These are phyloP conservation scores for Dascillus cervinus DNA, from an alignment of 2,888 invertebrate species.

Conservation along the genomic window DNA sequence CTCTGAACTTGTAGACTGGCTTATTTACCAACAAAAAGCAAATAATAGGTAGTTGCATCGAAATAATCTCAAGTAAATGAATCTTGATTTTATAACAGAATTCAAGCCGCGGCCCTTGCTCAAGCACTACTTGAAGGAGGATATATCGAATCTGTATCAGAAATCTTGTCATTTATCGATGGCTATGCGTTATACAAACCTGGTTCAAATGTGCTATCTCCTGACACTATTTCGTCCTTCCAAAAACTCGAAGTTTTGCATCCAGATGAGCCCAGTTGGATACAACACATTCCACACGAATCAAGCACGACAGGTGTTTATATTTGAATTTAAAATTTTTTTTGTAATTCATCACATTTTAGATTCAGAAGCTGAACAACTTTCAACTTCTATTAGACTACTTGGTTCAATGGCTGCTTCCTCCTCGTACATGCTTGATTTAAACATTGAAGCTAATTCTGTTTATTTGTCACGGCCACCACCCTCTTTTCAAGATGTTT, in stretches of 20 bases:
- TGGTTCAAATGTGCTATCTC: conserved; percentile 28
- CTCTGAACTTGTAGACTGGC: conserved; percentile 76
- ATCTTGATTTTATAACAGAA: conserved; percentile 39
- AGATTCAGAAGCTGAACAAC: conserved; percentile 43
- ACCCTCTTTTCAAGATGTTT: conserved; percentile 21
- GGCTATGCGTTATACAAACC: conserved; percentile 44
- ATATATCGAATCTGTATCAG: conserved; percentile 60
- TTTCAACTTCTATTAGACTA: conserved; percentile 34
- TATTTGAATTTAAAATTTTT: conserved; percentile 8
- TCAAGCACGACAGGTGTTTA: conserved; percentile 39
- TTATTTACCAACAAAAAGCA: conserved; percentile 68
- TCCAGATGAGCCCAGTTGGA: conserved; percentile 56
- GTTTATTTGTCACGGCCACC: conserved; percentile 49
- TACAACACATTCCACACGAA: conserved; percentile 49
- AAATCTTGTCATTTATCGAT: conserved; percentile 46
- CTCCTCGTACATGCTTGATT: conserved; percentile 52
- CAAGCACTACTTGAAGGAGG: conserved; percentile 71
- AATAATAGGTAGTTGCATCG: conserved; percentile 54
- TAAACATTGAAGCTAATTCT: conserved; percentile 57
- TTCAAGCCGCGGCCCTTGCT: conserved; percentile 70
- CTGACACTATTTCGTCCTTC: conserved; percentile 25
- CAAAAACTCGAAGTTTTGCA: conserved; percentile 33
- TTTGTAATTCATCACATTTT: conserved; percentile 24
- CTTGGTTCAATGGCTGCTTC: conserved; percentile 36
- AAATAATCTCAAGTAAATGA: not conserved